Percentiles rank a stretch among this genome's conserved stretches.
These are phyloP conservation scores for Echeneis naucrates DNA, from an alignment of 2,797 vertebrate genomes.

Conservation along the genomic window DNA sequence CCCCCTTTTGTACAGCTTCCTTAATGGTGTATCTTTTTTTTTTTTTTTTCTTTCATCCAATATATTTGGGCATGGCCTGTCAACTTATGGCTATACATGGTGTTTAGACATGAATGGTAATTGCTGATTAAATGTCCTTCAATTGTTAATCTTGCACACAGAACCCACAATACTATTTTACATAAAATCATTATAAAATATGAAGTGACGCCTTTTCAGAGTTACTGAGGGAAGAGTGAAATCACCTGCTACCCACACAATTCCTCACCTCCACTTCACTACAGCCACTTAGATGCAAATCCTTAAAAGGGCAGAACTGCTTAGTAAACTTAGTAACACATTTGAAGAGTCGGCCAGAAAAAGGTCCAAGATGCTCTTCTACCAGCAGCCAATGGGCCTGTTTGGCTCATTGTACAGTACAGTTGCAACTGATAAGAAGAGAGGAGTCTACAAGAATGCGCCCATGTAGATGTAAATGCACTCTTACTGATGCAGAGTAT, in stretches of 20 bases:
- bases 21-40: not conserved
- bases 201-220: conserved; percentile 32
- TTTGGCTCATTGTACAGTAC: conserved; percentile 29
- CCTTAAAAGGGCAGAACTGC: conserved; percentile 74
- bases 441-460: conserved; percentile 11
- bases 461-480: not conserved
- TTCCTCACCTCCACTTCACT: conserved; percentile 52
- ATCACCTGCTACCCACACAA: conserved; percentile 37
- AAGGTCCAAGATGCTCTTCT: conserved; percentile 52
- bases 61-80: not conserved
- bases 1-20: conserved; percentile 45
- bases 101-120: not conserved
- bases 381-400: conserved; percentile 41
- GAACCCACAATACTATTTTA: conserved; percentile 5
- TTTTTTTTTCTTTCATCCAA: no score
- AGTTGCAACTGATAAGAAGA: conserved; percentile 33
- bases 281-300: conserved; percentile 75
- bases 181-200: conserved; percentile 42
- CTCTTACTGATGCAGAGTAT: no score
- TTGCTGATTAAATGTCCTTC: conserved; percentile 9
- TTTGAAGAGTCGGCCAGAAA: conserved; percentile 61
- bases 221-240: conserved; percentile 31
- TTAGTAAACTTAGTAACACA: conserved; percentile 67
- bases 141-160: conserved; percentile 23
- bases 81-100: conserved; percentile 6